Conservation (phyloP, 2,888 invertebrate species). For the Seladonia tumulorum region DNA sequence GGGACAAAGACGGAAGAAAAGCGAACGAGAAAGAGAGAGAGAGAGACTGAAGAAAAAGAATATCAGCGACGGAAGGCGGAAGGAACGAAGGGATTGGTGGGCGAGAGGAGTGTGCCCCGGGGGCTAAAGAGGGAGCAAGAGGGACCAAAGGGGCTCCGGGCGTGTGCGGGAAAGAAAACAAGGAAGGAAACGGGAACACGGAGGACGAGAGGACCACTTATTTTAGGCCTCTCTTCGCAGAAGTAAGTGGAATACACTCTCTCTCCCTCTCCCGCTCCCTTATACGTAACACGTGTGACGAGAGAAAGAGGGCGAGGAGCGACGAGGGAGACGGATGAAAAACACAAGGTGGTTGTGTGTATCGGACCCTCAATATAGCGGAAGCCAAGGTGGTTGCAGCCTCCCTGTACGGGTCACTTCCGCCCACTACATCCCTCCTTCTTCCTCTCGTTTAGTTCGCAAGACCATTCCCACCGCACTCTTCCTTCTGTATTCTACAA, state of each 20-base stretch:
- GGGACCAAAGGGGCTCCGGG: background rate
- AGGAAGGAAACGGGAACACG: slow-evolving; percentile 18
- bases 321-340: slow-evolving; percentile 68
- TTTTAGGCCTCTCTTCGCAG: slow-evolving; percentile 69
- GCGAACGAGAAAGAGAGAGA: too few relatives aligned
- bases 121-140: background rate
- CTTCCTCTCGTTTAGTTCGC: background rate
- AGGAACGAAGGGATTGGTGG: slow-evolving; percentile 35
- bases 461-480: slow-evolving; percentile 16
- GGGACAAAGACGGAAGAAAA: background rate
- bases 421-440: slow-evolving; percentile 75
- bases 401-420: slow-evolving; percentile 81
- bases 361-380: slow-evolving; percentile 79
- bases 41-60: background rate
- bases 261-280: background rate
- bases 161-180: slow-evolving; percentile 24
- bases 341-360: slow-evolving; percentile 79
- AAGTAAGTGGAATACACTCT: slow-evolving; percentile 53
- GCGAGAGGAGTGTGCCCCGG: background rate
- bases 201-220: slow-evolving; percentile 62
- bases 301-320: background rate
- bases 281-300: slow-evolving; percentile 60
- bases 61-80: slow-evolving; percentile 12
- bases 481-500: background rate
- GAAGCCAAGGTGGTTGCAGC: slow-evolving; percentile 84